A percentile compares a stretch with the other conserved stretches of the same genome.
Evolutionary conservation across 2,797 vertebrate species (phyloP).

Genomic region (Brachyalestes nurse): DNA sequence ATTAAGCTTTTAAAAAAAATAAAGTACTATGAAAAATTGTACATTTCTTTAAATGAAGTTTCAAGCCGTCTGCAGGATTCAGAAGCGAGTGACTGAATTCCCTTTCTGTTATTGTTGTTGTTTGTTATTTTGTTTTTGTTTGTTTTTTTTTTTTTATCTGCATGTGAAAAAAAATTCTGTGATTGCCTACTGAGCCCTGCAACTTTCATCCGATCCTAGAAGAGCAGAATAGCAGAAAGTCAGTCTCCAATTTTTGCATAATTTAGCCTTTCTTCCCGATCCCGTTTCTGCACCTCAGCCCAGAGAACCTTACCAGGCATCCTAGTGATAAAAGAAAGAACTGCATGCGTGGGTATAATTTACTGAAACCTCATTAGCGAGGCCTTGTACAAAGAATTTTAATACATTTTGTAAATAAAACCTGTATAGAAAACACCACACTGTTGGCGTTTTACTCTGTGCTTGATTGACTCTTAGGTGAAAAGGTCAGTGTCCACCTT

Average conservation of each 20-base stretch:
- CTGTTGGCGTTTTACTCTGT: conserved; percentile 51
- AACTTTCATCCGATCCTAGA: conserved; percentile 85
- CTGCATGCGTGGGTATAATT: conserved; percentile 94
- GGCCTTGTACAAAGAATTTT: conserved; percentile 99
- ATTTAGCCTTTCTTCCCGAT: conserved; percentile 68
- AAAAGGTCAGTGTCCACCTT: too few species aligned
- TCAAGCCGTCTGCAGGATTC: conserved; percentile 79
- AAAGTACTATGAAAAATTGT: conserved; percentile 82
- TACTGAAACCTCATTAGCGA: conserved; percentile 90
- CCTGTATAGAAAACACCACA: conserved; percentile 86
- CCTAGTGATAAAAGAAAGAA: conserved; percentile 87
- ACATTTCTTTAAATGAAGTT: conserved; percentile 86
- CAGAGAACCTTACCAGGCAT: conserved; percentile 86
- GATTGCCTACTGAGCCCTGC: conserved; percentile 89
- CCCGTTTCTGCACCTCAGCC: conserved; percentile 86
- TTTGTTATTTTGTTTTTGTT: conserved; percentile 42
- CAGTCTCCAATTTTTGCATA: conserved; percentile 54
- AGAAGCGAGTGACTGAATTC: conserved; percentile 75
- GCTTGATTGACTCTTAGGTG: background rate
- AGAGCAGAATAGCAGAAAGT: conserved; percentile 79
- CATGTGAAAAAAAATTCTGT: conserved; percentile 81
- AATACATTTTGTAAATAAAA: conserved; percentile 99
- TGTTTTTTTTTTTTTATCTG: conserved; percentile 60
- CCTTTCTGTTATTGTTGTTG: conserved; percentile 67
- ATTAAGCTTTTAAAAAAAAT: conserved; percentile 68